These are phyloP conservation scores for Tholera decimalis DNA, from an alignment of 2,888 invertebrate genomes.

Conservation along the genomic window DNA sequence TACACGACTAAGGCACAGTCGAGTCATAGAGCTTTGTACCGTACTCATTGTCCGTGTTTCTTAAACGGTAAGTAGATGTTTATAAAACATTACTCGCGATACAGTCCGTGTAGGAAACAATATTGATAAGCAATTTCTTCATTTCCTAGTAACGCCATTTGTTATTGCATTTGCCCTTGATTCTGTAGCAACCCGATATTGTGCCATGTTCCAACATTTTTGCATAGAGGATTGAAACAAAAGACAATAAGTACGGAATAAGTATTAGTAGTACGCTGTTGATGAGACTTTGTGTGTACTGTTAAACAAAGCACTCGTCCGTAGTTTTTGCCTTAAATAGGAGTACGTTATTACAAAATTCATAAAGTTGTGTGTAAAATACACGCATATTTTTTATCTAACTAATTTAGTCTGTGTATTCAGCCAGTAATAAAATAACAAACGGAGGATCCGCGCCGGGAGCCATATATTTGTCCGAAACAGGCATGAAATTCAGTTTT, in stretches of 20 bases:
- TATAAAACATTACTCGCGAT: slow-evolving; percentile 74
- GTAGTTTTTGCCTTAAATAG: slow-evolving; percentile 32
- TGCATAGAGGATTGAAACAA: slow-evolving; percentile 3
- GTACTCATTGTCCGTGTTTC: slow-evolving; percentile 59
- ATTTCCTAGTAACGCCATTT: slow-evolving; percentile 73
- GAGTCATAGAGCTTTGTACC: slow-evolving; percentile 50
- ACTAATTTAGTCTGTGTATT: slow-evolving; percentile 49
- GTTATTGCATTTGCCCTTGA: slow-evolving; percentile 66
- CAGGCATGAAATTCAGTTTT: slow-evolving; percentile 77
- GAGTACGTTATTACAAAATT: slow-evolving; percentile 33
- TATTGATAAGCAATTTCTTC: slow-evolving; percentile 75
- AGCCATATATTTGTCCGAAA: slow-evolving; percentile 67
- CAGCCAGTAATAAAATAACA: slow-evolving; percentile 53
- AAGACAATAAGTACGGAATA: slow-evolving; percentile 8
- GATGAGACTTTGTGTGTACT: slow-evolving; percentile 12
- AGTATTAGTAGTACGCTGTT: not conserved
- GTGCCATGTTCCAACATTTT: slow-evolving; percentile 12
- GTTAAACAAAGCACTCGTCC: slow-evolving; percentile 19
- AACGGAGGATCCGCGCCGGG: slow-evolving; percentile 30
- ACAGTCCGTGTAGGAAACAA: slow-evolving; percentile 69
- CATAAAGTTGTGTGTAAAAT: slow-evolving; percentile 38
- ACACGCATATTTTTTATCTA: slow-evolving; percentile 28
- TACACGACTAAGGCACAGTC: slow-evolving; percentile 17
- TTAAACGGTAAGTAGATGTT: slow-evolving; percentile 70
- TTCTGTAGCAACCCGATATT: slow-evolving; percentile 53